Base-by-base conservation (phyloP, 2,113 vertebrate genomes). In the Hyaena hyaena region DNA sequence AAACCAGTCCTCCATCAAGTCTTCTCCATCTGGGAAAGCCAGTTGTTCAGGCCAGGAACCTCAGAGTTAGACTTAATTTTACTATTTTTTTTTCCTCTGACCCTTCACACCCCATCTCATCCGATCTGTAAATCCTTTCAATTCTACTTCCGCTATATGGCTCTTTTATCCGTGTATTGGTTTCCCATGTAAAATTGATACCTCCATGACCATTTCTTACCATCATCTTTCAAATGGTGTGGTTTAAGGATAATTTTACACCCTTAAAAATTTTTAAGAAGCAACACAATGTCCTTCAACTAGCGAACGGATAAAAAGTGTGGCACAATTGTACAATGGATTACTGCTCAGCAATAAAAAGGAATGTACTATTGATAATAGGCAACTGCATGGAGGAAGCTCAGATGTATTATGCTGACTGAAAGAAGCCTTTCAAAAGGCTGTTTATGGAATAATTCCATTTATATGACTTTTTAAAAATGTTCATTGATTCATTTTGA, bases 361-460 rank as follows among this genome's bases (percentile, higher is more conserved):
- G 7, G n/a, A 88, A 65, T 65, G 15, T 33, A n/a, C 50, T 86
- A 73, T 1, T n/a, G 50, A n/a, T 88, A 76, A 76, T 10, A 43
- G 21, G 45, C 65, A 81, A 35, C 76, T 84, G 74, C 19, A 93
- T 26, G 35, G 39, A 83, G 79, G 21, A 96, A 92, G 19, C 11
- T 85, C 86, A 83, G 39, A 84, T 80, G 26, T 86, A 58, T 93
- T 74, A 26, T 83, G 68, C 68, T 92, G 33, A 10, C 24, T 89
- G 28, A 89, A 86, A 85, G 26, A 88, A 96, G 24, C 28, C 61
- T 95, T 33, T 89, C 31, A 58, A 79, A 94, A 96, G 48, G 39
- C 19, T 82, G 35, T 26, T 89, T 63, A 68, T 4, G 61, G 4
- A 92, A 61, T 58, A 15, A 92, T 76, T 88, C 10, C 58, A 48